Evolutionary conservation across 2,113 vertebrate genomes (phyloP).

Genomic region (Oryzias celebensis): DNA sequence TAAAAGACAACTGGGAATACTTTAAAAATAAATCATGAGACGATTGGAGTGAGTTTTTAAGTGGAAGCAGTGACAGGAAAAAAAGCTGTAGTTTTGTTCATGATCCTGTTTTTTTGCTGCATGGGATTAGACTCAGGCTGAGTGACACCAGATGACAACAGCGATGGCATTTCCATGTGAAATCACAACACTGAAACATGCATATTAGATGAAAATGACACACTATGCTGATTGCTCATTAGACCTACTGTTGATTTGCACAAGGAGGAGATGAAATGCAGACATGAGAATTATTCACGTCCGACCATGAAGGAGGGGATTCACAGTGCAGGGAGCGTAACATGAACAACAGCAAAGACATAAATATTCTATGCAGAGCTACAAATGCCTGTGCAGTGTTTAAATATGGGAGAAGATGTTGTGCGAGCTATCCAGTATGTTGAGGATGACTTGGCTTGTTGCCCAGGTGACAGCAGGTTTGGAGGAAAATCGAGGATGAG

Average conservation of each 20-base stretch:
- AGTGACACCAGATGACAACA: slow-evolving; percentile 25
- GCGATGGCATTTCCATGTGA: slow-evolving; percentile 32
- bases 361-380: slow-evolving; percentile 15
- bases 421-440: slow-evolving; percentile 31
- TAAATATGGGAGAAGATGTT: slow-evolving; percentile 26
- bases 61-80: neutral
- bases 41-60: too few relatives aligned
- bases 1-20: too few relatives aligned
- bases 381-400: slow-evolving; percentile 19
- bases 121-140: slow-evolving; percentile 33
- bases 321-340: slow-evolving; percentile 11
- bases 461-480: slow-evolving; percentile 18
- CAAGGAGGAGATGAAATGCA: slow-evolving; percentile 32
- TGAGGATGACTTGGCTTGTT: slow-evolving; percentile 11
- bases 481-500: neutral
- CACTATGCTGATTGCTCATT: slow-evolving; percentile 55
- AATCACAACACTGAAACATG: slow-evolving; percentile 42
- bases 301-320: neutral
- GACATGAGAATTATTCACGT: slow-evolving; percentile 31
- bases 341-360: slow-evolving; percentile 16
- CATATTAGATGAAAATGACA: slow-evolving; percentile 27
- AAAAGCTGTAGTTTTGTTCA: slow-evolving; percentile 9
- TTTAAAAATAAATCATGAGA: too few relatives aligned
- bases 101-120: slow-evolving; percentile 25
- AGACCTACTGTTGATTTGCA: slow-evolving; percentile 41